Percentiles rank a stretch among this genome's conserved stretches.
These are phyloP conservation scores for Harpia harpyja DNA, from an alignment of 2,797 vertebrate species.

Conservation along the genomic window DNA sequence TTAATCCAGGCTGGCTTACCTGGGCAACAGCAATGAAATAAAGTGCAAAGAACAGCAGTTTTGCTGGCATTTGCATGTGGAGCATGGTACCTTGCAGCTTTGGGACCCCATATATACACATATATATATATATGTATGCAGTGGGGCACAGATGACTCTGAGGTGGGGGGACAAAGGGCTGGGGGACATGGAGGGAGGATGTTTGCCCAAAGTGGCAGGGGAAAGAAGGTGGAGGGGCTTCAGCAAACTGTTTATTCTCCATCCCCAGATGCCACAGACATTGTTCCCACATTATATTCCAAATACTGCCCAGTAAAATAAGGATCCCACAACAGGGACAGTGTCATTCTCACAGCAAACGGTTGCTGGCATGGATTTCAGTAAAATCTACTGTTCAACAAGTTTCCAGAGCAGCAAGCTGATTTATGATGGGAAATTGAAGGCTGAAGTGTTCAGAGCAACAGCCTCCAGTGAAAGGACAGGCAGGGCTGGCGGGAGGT, in stretches of 20 bases:
- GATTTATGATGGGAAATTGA: not conserved
- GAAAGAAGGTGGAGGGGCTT: not conserved
- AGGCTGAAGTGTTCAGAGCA: not conserved
- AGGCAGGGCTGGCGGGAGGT: rapidly evolving
- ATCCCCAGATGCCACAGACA: not conserved
- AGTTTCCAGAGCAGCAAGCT: not conserved
- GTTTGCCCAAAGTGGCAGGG: not conserved
- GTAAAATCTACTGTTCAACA: not conserved
- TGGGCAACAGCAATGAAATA: not conserved
- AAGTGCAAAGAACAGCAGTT: not conserved
- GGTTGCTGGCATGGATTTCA: rapidly evolving
- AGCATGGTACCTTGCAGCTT: not conserved
- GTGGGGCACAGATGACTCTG: not conserved
- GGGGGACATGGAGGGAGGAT: not conserved
- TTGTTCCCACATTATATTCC: rapidly evolving
- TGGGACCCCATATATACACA: no score
- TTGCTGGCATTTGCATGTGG: rapidly evolving
- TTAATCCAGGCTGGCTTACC: not conserved
- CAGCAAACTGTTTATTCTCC: not conserved
- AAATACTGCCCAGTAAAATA: not conserved
- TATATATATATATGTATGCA: no score
- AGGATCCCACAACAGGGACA: rapidly evolving
- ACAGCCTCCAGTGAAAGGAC: not conserved
- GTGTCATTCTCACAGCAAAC: not conserved
- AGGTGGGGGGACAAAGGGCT: not conserved